Percentiles rank a stretch among this genome's conserved stretches.
Conservation (phyloP, 2,797 vertebrate species). For the Acipenser oxyrinchus region DNA sequence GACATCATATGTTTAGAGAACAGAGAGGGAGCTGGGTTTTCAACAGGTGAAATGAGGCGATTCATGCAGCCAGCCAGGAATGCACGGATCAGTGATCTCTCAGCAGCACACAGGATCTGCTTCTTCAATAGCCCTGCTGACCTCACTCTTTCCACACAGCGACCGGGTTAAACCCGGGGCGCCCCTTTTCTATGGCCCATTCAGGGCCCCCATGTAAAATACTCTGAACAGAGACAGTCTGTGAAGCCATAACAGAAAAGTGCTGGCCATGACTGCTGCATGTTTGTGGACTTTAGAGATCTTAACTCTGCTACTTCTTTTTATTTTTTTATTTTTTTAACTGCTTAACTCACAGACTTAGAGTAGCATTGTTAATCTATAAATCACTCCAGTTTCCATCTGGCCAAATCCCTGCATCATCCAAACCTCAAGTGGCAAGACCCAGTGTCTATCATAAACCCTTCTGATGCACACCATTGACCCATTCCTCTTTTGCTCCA, state of each 20-base stretch:
- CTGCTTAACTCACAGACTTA: neutral
- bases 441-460: too few relatives aligned
- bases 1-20: constrained; percentile 76
- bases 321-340: neutral
- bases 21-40: constrained; percentile 44
- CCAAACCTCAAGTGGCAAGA: too few relatives aligned
- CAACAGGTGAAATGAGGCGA: constrained; percentile 65
- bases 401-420: too few relatives aligned
- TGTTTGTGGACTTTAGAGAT: constrained; percentile 6
- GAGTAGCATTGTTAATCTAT: neutral
- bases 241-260: constrained; percentile 13
- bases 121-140: constrained; percentile 37
- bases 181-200: constrained; percentile 19
- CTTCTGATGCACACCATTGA: too few relatives aligned
- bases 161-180: constrained; percentile 24
- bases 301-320: neutral
- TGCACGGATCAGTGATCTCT: constrained; percentile 54
- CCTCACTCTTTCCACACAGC: constrained; percentile 48
- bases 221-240: constrained; percentile 14
- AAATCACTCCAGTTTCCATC: neutral
- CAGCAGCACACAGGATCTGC: constrained; percentile 45
- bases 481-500: too few relatives aligned
- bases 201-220: constrained; percentile 1
- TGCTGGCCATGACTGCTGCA: constrained; percentile 1
- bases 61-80: constrained; percentile 41